Evolutionary conservation across 2,888 invertebrate species (phyloP).

Genomic region (Ctena decussata): DNA sequence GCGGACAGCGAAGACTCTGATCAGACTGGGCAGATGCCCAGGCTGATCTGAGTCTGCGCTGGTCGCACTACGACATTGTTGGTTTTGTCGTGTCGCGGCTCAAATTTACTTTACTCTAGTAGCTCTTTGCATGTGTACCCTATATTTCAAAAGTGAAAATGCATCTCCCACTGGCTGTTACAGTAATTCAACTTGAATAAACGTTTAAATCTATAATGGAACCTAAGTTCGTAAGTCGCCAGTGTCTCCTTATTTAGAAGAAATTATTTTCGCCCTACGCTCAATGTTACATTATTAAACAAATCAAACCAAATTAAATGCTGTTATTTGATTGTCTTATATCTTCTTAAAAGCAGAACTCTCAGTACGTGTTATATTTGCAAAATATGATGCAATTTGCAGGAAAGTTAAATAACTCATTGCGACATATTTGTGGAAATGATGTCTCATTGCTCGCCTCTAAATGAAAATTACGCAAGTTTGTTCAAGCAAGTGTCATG

Average conservation of each 20-base stretch:
- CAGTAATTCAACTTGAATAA: background rate
- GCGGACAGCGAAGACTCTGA: too few relatives aligned
- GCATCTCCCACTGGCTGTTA: background rate
- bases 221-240: background rate
- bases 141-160: background rate
- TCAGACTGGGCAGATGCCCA: too few relatives aligned
- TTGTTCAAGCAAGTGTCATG: slow-evolving; percentile 3
- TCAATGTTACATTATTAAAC: background rate
- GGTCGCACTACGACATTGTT: too few relatives aligned
- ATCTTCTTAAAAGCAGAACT: slow-evolving; percentile 5
- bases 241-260: background rate
- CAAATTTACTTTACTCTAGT: too few relatives aligned
- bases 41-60: too few relatives aligned
- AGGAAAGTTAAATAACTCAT: slow-evolving; percentile 16
- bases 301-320: background rate
- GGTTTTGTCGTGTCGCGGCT: too few relatives aligned
- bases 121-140: background rate
- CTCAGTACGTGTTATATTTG: slow-evolving; percentile 2
- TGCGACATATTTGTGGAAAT: slow-evolving; percentile 10
- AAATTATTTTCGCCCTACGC: background rate
- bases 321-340: background rate
- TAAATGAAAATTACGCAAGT: slow-evolving; percentile 20
- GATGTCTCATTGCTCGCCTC: background rate
- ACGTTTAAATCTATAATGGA: background rate
- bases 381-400: background rate